phyloP scores from a whole-genome alignment of 2,888 invertebrate genomes.

The Lymantria monacha region DNA sequence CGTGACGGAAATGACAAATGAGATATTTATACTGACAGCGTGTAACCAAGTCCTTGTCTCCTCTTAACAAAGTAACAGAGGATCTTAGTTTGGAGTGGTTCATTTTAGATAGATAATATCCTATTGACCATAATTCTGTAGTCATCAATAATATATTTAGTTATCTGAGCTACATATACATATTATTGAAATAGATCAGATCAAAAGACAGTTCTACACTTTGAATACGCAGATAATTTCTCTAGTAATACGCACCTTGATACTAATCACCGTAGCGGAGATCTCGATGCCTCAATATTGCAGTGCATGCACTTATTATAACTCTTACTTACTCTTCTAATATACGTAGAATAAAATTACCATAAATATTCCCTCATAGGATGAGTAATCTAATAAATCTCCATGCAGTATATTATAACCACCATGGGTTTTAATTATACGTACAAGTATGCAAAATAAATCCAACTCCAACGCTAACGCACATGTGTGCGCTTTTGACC shows the following conservation, averaged over 20 bases:
- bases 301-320: no score
- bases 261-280: no score
- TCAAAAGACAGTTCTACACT: no score
- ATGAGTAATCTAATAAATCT: constrained; percentile 8
- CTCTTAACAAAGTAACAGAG: neutral
- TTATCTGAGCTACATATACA: no score
- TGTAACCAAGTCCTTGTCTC: neutral
- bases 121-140: no score
- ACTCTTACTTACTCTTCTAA: neutral
- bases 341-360: constrained; percentile 2
- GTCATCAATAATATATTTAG: no score
- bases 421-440: constrained; percentile 43
- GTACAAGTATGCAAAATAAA: constrained; percentile 53
- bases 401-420: constrained; percentile 24
- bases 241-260: no score
- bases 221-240: no score
- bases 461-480: constrained; percentile 36
- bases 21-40: neutral
- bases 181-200: no score
- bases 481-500: constrained; percentile 44
- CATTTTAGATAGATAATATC: no score
- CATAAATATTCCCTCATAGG: constrained; percentile 4
- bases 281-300: no score
- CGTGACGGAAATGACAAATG: constrained; percentile 5
- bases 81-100: neutral